A percentile compares a stretch with the other conserved stretches of the same genome.
Evolutionary conservation across 30 jellyfish, hydroid and myxozoan genomes (phyloP).

Genomic region (Pelagia noctiluca): DNA sequence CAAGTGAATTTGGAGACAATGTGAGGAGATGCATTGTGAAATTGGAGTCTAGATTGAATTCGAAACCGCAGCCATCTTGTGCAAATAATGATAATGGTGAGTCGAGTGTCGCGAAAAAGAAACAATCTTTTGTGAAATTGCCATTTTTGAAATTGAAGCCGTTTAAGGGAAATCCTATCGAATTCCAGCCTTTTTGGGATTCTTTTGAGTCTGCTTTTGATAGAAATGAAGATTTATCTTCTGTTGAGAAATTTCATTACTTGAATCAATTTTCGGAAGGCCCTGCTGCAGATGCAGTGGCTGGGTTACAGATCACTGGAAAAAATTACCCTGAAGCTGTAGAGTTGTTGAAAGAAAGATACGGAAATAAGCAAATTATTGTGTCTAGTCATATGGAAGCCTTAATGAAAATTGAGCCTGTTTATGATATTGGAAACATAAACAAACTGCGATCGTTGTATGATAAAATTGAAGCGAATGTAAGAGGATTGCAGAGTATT

Average conservation of each 20-base stretch:
- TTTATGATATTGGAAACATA: neutral
- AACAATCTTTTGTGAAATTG: slow-evolving; percentile 4
- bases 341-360: neutral
- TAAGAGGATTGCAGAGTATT: neutral
- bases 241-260: slow-evolving; percentile 17
- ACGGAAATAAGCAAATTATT: slow-evolving; percentile 8
- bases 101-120: too few relatives aligned
- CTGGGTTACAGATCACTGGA: slow-evolving; percentile 2
- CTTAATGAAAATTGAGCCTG: neutral
- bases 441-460: neutral
- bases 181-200: slow-evolving; percentile 44
- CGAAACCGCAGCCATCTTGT: too few relatives aligned
- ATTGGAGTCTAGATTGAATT: slow-evolving; percentile 1
- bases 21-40: slow-evolving; percentile 8
- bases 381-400: slow-evolving; percentile 22
- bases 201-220: slow-evolving; percentile 36
- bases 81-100: too few relatives aligned
- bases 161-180: slow-evolving; percentile 20
- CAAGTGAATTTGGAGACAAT: slow-evolving; percentile 16
- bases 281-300: slow-evolving; percentile 22
- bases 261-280: slow-evolving; percentile 1
- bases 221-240: slow-evolving; percentile 9
- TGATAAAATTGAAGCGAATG: slow-evolving; percentile 10
- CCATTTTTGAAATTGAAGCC: slow-evolving; percentile 12
- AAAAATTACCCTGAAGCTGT: slow-evolving; percentile 11